Evolutionary conservation across 2,113 vertebrate species (phyloP), one percentile per base, ranked within the genome.

Genomic region (Larimichthys crocea): DNA sequence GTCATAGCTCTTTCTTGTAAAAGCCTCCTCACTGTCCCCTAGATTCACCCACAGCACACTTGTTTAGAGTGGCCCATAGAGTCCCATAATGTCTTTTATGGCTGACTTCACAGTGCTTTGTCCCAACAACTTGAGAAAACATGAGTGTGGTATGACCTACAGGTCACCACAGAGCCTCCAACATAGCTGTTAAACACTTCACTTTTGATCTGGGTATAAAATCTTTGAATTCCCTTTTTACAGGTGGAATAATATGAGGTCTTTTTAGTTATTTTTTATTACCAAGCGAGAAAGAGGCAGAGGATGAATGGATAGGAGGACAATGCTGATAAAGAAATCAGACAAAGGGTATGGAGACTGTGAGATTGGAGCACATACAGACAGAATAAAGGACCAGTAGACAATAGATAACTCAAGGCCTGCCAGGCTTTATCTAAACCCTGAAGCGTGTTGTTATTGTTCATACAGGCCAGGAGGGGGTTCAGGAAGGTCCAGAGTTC

Each of bases 401-500:
- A 75, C 5, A 74, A 73, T 40, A 56, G 76, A 76, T 35, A 3
- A 20, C 44, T 16, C 12, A 52, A 15, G 52, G 66, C 49, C 35
- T 31, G 52, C 15, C 42, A 29, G 78, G 65, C 48, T 74, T 80
- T 44, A 81, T 83, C 61, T 53, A 70, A 79, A 73, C 60, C 86
- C 67, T 5, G 59, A 78, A 74, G 83, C 29, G n/a, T 60, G 64
- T n/a, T 62, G 46, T 26, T 60, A 79, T 63, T 88, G 81, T 70
- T 88, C 75, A 83, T 66, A 59, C 59, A 76, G 73, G 66, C 80
- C 53, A 71, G 60, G 65, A 64, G 8, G 24, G 20, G 81, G 48
- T 67, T 81, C 82, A 75, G 57, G 15, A 52, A 52, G 67, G 80
- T 87, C 77, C 82, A 85, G 49, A 82, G 82, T 49, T 83, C 83